These are phyloP conservation scores for Trematomus bernacchii DNA, from an alignment of 2,797 vertebrate genomes.

Conservation along the genomic window DNA sequence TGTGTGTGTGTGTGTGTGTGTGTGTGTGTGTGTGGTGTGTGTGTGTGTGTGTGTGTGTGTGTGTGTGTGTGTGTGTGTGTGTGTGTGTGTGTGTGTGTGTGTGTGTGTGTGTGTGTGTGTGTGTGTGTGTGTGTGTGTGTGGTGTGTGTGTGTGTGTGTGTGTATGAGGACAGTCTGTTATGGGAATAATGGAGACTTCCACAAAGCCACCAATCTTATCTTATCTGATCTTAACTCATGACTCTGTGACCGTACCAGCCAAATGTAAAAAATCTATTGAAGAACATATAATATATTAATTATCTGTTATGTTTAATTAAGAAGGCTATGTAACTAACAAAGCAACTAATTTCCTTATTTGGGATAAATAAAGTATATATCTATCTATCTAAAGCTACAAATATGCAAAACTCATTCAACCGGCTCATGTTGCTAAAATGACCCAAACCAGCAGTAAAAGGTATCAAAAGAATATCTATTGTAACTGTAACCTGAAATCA, in stretches of 20 bases:
- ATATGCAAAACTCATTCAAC: conserved; percentile 13
- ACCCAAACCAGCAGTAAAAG: conserved; percentile 14
- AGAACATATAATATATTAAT: neutral
- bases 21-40: conserved; percentile 19
- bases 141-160: conserved; percentile 12
- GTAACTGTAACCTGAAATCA: neutral
- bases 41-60: neutral
- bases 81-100: conserved; percentile 13
- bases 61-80: neutral
- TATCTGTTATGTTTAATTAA: neutral
- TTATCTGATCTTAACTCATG: conserved; percentile 11
- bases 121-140: conserved; percentile 22
- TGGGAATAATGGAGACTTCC: conserved; percentile 11
- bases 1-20: conserved; percentile 11
- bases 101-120: conserved; percentile 2
- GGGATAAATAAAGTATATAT: too few species aligned
- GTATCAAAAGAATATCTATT: neutral
- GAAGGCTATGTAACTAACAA: neutral
- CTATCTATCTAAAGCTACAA: neutral
- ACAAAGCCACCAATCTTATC: conserved; percentile 21
- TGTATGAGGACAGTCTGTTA: neutral
- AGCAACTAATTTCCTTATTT: too few species aligned
- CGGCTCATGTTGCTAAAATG: neutral
- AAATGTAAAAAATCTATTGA: neutral
- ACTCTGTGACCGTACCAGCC: conserved; percentile 3